Evolutionary conservation across 1,140 invertebrate genomes (phyloP), one percentile per base, ranked within the genome.

Genomic region (Heliconius eleuchia): DNA sequence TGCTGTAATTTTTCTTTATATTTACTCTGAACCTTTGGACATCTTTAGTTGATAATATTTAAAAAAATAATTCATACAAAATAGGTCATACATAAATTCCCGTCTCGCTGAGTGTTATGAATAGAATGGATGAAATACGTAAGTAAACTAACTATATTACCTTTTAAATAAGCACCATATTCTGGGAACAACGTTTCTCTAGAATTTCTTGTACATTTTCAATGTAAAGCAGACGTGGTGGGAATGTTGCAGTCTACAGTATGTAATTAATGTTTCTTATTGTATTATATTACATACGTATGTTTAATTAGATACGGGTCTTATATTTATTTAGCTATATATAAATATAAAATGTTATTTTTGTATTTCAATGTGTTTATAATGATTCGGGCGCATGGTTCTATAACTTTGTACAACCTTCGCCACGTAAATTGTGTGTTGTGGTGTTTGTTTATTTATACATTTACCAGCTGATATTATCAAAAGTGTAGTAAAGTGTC

Each of bases 61-160:
- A 66, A n/a, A n/a, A 66, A 16, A 23, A 66, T 18, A 27, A 66
- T 18, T 27, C 13, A 66, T 66, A 66, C 11, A 66, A 66, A 66
- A 66, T 16, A 66, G 60, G 60, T 66, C 60, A 66, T 66, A 66
- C 60, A 66, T 66, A 30, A 66, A 66, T 66, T 66, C 11, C 27
- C 60, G 60, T 66, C 60, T 66, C 60, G 60, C 13, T 66, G 60
- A 66, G 11, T 66, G 60, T 66, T 66, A 30, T 66, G 27, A 66
- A 66, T 66, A 30, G 60, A 66, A 66, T 30, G 60, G 60, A 66
- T 66, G 60, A 66, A 66, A 66, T 30, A 66, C 60, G 60, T 66
- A 66, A 66, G 60, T 23, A 16, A 66, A 66, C 60, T 66, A 66
- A 57, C 55, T 57, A 57, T 66, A 66, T 66, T 66, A 66, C 60